phyloP scores from a whole-genome alignment of 2,113 vertebrate species.

The Puntigrus tetrazona region DNA sequence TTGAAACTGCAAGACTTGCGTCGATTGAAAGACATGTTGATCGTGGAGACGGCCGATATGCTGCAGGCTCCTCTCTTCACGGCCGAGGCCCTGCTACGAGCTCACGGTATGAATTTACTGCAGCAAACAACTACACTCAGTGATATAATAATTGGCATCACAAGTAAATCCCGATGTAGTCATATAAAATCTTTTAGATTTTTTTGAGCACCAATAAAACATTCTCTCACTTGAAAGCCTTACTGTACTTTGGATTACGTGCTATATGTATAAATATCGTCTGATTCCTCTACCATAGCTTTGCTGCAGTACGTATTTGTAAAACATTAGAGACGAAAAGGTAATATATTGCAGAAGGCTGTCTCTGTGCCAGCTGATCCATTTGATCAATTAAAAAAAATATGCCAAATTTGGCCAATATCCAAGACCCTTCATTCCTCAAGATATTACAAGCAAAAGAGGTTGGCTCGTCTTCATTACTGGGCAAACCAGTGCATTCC shows the following conservation, averaged over 20 bases:
- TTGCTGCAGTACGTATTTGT: not conserved
- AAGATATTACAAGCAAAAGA: not conserved
- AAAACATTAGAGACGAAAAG: not conserved
- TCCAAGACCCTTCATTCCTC: not conserved
- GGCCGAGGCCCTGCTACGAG: conserved; percentile 93
- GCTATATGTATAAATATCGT: not conserved
- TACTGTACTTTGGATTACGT: not conserved
- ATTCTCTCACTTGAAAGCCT: not conserved
- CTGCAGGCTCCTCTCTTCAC: conserved; percentile 95
- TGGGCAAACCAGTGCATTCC: not conserved
- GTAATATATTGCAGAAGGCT: not conserved
- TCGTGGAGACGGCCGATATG: conserved; percentile 98
- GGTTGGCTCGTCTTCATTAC: not conserved
- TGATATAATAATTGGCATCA: not conserved
- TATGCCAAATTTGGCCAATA: not conserved
- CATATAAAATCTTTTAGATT: not conserved
- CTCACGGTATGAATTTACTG: conserved; percentile 81
- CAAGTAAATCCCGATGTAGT: not conserved
- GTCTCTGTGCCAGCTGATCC: not conserved
- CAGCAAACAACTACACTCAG: not conserved
- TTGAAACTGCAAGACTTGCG: conserved; percentile 90
- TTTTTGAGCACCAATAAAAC: not conserved
- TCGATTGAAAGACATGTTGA: conserved; percentile 96
- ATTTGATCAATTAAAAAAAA: not conserved
- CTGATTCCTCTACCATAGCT: not conserved